These are phyloP conservation scores for Astreopora myriophthalma DNA, from an alignment of 64 coral and sea anemone genomes.

Conservation along the genomic window DNA sequence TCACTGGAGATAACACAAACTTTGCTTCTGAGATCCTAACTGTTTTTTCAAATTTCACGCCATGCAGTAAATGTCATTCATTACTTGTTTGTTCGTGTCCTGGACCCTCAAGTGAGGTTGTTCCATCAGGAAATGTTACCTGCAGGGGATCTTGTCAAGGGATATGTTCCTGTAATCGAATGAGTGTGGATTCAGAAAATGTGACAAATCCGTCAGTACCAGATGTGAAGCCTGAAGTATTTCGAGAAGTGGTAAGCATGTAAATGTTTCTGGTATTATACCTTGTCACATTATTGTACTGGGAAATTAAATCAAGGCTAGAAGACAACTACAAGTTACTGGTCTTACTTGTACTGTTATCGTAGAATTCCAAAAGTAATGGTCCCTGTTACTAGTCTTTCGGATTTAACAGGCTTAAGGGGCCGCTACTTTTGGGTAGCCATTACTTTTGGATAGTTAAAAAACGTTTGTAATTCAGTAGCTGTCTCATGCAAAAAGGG, in stretches of 20 bases:
- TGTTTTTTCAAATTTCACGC: neutral
- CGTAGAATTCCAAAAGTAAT: too few species aligned
- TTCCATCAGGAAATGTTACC: neutral
- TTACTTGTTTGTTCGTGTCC: constrained; percentile 33
- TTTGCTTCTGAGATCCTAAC: neutral
- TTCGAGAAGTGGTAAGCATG: constrained; percentile 8
- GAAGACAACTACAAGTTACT: too few species aligned
- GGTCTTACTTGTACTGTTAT: too few species aligned
- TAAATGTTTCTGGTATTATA: too few species aligned
- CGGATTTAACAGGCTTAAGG: too few species aligned
- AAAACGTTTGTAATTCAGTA: too few species aligned
- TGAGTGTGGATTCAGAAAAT: neutral
- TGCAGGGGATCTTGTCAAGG: neutral
- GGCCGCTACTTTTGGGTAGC: too few species aligned
- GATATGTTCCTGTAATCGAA: neutral
- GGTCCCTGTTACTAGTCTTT: too few species aligned
- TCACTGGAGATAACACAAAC: neutral
- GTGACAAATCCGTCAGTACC: neutral
- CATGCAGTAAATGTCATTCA: constrained; percentile 8
- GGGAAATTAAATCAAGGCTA: too few species aligned
- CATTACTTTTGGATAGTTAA: too few species aligned
- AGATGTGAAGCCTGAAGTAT: constrained; percentile 23
- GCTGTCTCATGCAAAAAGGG: too few species aligned
- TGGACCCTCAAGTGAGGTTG: neutral
- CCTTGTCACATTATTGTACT: too few species aligned